These are phyloP conservation scores for Denticeps clupeoides DNA, from an alignment of 2,797 vertebrate genomes.

Conservation along the genomic window DNA sequence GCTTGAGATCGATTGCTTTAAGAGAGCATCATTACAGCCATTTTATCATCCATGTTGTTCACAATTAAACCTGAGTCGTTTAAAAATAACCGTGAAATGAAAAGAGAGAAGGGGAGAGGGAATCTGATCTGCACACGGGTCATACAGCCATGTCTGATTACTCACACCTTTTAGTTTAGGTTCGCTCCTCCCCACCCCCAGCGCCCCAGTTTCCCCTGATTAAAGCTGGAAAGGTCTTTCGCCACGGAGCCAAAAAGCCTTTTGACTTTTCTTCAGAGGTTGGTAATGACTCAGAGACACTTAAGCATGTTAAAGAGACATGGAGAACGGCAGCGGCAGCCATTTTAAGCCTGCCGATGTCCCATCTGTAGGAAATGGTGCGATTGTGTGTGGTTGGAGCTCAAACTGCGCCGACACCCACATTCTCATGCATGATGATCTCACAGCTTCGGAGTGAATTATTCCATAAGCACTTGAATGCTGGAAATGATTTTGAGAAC, in stretches of 20 bases:
- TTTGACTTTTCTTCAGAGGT: constrained; percentile 55
- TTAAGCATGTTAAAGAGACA: constrained; percentile 24
- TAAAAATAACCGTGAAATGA: too few relatives aligned
- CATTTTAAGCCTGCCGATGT: neutral
- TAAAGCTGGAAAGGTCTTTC: constrained; percentile 50
- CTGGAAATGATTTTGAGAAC: too few relatives aligned
- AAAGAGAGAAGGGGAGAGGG: constrained; percentile 12
- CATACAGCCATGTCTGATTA: constrained; percentile 57
- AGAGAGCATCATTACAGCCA: too few relatives aligned
- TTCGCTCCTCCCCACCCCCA: constrained; percentile 43
- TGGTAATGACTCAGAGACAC: constrained; percentile 53
- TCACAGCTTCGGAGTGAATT: neutral
- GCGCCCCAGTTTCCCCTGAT: constrained; percentile 58
- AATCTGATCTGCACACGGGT: constrained; percentile 37
- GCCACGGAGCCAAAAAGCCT: constrained; percentile 48
- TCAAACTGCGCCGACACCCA: neutral
- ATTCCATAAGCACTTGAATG: too few relatives aligned
- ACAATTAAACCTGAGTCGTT: too few relatives aligned
- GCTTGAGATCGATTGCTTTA: too few relatives aligned
- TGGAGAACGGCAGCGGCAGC: constrained; percentile 8
- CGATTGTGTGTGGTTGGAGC: neutral
- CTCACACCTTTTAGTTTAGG: constrained; percentile 52
- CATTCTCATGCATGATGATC: too few relatives aligned
- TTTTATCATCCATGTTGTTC: too few relatives aligned
- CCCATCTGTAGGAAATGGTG: neutral